phyloP scores from a whole-genome alignment of 2,113 vertebrate genomes.

The Irena cyanogastra region DNA sequence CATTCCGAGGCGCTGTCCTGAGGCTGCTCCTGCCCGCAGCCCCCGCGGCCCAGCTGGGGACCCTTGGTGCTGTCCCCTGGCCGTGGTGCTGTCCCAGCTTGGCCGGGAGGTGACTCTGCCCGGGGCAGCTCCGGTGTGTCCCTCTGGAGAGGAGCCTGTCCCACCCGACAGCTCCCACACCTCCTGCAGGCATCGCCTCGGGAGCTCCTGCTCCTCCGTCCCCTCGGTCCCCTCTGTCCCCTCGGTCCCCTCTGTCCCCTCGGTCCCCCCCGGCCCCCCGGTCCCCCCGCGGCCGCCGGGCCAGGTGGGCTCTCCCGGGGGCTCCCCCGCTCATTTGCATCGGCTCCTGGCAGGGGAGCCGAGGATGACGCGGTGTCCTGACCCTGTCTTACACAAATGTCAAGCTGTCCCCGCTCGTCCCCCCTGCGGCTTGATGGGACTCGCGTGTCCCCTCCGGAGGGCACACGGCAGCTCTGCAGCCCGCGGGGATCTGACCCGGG shows the following conservation, averaged over 20 bases:
- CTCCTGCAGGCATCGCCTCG: not conserved
- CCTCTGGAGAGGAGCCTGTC: not conserved
- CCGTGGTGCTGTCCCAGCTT: not conserved
- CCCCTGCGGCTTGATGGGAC: not conserved
- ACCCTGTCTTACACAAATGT: constrained; percentile 1
- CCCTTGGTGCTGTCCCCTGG: not conserved
- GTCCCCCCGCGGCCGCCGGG: not conserved
- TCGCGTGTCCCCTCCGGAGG: not conserved
- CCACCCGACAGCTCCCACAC: not conserved
- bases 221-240: too few species aligned
- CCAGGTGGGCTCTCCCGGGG: not conserved
- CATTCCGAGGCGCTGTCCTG: fast-evolving
- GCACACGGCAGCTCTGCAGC: too few species aligned
- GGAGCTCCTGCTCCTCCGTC: not conserved
- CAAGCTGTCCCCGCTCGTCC: not conserved
- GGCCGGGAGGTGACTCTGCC: not conserved
- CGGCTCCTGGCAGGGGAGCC: not conserved
- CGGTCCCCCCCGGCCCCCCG: not conserved
- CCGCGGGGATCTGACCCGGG: not conserved
- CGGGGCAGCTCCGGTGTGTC: not conserved
- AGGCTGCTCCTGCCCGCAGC: not conserved
- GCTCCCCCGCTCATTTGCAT: not conserved
- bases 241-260: not conserved
- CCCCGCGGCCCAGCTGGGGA: not conserved
- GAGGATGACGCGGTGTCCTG: not conserved